These are phyloP conservation scores for Tauraco erythrolophus DNA, from an alignment of 2,113 vertebrate genomes.

Conservation along the genomic window DNA sequence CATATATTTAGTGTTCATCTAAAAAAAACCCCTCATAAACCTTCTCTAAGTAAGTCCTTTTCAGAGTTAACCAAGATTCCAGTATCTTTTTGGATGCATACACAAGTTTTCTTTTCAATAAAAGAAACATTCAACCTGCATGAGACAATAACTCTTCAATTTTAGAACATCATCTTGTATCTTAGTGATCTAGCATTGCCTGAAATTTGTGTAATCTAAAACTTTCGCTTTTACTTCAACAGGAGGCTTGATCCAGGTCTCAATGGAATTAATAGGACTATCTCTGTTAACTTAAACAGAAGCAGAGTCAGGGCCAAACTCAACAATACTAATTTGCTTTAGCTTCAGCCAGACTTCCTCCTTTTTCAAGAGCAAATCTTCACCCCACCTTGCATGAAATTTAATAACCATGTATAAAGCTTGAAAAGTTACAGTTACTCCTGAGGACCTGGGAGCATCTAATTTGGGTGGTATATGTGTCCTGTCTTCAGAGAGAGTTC, in stretches of 20 bases:
- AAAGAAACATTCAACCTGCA: not conserved
- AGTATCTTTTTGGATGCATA: not conserved
- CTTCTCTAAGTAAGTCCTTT: not conserved
- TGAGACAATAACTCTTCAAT: not conserved
- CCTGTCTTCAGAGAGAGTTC: not conserved
- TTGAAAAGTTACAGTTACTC: not conserved
- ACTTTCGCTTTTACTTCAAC: not conserved
- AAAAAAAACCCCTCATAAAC: not conserved
- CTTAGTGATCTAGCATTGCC: not conserved
- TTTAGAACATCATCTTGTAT: not conserved
- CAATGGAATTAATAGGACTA: not conserved
- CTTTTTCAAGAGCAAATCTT: conserved; percentile 1
- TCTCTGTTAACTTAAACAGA: not conserved
- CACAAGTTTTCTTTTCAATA: not conserved
- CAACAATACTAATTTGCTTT: conserved; percentile 34
- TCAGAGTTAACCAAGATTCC: not conserved
- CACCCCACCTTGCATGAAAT: not conserved
- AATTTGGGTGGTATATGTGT: not conserved
- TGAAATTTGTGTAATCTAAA: not conserved
- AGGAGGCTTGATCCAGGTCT: not conserved
- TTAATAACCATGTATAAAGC: not conserved
- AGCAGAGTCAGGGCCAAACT: conserved; percentile 9
- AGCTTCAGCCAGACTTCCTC: conserved; percentile 23
- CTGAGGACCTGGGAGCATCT: not conserved
- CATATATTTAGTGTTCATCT: not conserved